Evolutionary conservation across 2,888 invertebrate species (phyloP), one percentile per base, ranked within the genome.

Genomic region (Caenorhabditis zanzibari): DNA sequence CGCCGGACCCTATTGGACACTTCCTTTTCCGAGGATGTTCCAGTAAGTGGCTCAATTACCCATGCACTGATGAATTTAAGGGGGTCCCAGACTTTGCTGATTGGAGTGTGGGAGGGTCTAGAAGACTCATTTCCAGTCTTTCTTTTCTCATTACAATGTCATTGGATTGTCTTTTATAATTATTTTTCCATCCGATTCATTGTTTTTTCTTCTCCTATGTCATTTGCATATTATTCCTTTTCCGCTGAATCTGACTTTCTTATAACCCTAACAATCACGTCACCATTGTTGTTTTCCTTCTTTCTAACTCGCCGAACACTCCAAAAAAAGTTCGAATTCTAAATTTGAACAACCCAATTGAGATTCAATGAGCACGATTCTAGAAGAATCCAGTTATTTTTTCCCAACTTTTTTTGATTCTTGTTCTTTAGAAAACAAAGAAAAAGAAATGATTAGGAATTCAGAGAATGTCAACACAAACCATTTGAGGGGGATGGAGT

Each of bases 41-140:
- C n/a, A 54, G 54, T 64, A 74, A 63, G 28, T 64, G 54, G 54
- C 61, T 44, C 41, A 54, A 74, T 74, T 74, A 61, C 19, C 10
- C 32, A 52, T 52, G 52, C 32, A 52, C 71, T 71, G 58, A 71
- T 58, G 69, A 69, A 19, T 12, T 28, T 1, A n/a, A 12, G 22
- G 24, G 44, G 41, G 12, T 16, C 28, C 35, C 59, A 35, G 59
- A 32, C 32, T 19, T 35, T 49, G 47, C 14, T 19, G 56, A 71
- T 49, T 71, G 58, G n/a, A 58, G 71, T 71, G 71, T 56, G 59
- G 59, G 41, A 58, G 28, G 22, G 35, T 10, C 12, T 12, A 24
- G 19, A 26, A 26, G 58, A 47, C 47, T 58, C 44, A 58, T 58
- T 38, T 41, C 0, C 58, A 71, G 38, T 32, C 35, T 61, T 16